Evolutionary conservation across 1,140 invertebrate species (phyloP), one percentile per base, ranked within the genome.

Genomic region (Eulimnadia texana): DNA sequence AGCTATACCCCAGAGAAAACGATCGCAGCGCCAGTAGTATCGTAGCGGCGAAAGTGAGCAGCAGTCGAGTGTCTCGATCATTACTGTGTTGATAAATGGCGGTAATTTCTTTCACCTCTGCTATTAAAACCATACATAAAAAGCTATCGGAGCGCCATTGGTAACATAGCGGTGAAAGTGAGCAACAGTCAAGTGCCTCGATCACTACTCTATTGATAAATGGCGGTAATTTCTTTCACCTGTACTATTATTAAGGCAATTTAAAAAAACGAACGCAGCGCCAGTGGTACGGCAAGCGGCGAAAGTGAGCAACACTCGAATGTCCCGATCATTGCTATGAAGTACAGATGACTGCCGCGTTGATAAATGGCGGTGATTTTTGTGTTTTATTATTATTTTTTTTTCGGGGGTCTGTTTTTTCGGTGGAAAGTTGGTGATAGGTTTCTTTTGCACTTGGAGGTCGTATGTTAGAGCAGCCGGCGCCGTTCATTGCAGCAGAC

Each of bases 1-100:
- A n/a, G n/a, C n/a, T n/a, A n/a, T n/a, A n/a, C n/a, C 54, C 54
- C 19, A 56, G n/a, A 11, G 27, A 23, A 56, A 56, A 56, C 25
- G 24, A 6, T 2, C 13, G 24, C 19, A 23, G 24, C 3, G 50
- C 3, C 3, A 54, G 24, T n/a, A n/a, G n/a, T n/a, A n/a, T n/a
- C n/a, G n/a, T n/a, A 54, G 6, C 19, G 24, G 24, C 19, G 3
- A 23, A 25, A 54, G 9, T 52, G 11, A 9, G 19, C 9, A 9
- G 9, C n/a, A 52, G 23, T 19, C 9, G 9, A 11, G 19, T 47
- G 11, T n/a, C 42, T 47, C 42, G n/a, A 47, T 11, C 42, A 0
- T 0, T 11, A 11, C 11, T 47, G 42, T 50, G 50, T 6, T 50
- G 50, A 22, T 22, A 51, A 13, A 51, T 3, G 19, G 3, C 50